phyloP scores from a whole-genome alignment of 2,113 vertebrate genomes.

The Pavo muticus region DNA sequence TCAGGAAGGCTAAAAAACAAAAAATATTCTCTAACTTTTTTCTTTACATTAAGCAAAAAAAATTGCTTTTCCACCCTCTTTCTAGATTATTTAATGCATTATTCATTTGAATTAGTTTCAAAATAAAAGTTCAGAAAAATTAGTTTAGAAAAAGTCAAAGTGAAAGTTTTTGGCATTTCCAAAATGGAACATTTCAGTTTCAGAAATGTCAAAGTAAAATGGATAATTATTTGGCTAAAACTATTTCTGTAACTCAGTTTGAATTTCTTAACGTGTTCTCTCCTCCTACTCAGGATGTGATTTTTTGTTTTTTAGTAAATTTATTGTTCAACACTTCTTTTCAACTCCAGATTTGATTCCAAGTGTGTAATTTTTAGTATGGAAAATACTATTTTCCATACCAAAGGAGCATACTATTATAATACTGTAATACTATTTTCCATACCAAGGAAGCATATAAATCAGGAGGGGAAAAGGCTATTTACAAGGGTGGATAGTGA shows the following conservation, averaged over 20 bases:
- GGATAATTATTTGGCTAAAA: not conserved
- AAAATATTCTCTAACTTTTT: not conserved
- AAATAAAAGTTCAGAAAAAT: not conserved
- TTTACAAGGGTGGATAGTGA: too few species aligned
- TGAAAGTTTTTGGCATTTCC: not conserved
- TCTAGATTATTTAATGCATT: not conserved
- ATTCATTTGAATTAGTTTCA: not conserved
- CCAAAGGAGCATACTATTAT: too few species aligned
- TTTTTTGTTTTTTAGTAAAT: not conserved
- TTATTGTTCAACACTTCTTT: not conserved
- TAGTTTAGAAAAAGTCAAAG: not conserved
- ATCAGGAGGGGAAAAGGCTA: too few species aligned
- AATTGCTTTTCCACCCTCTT: not conserved
- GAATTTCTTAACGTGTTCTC: not conserved
- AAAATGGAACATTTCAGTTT: not conserved
- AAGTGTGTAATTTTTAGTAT: not conserved
- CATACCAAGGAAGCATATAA: too few species aligned
- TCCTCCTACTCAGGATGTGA: not conserved
- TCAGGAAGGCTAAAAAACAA: not conserved
- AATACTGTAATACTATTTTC: too few species aligned
- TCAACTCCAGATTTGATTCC: not conserved
- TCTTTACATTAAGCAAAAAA: not conserved
- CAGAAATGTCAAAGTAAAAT: not conserved
- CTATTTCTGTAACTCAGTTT: not conserved
- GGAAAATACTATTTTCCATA: not conserved